Percentiles rank a stretch among this genome's conserved stretches.
These are phyloP conservation scores for Monodelphis domestica DNA, from an alignment of 2,797 vertebrate genomes.

Conservation along the genomic window DNA sequence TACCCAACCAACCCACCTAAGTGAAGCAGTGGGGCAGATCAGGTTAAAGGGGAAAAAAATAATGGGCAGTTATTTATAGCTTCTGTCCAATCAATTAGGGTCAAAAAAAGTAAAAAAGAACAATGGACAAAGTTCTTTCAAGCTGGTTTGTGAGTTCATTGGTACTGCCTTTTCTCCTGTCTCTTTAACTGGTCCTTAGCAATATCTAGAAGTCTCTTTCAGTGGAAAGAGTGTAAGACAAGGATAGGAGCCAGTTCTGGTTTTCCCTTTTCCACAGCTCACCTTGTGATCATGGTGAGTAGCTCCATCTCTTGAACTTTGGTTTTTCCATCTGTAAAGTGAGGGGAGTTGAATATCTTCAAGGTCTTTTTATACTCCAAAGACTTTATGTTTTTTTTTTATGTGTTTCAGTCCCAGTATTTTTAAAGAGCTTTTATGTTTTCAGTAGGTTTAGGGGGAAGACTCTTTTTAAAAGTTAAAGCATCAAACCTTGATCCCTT, in stretches of 20 bases:
- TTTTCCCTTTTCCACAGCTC: not conserved
- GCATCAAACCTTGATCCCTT: slow-evolving; percentile 45
- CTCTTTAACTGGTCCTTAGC: slow-evolving; percentile 49
- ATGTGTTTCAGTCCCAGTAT: not conserved
- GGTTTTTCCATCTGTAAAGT: not conserved
- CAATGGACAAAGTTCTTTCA: slow-evolving; percentile 6
- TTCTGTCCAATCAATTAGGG: not conserved
- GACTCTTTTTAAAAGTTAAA: slow-evolving; percentile 12
- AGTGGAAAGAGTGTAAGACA: not conserved
- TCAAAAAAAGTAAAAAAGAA: not conserved
- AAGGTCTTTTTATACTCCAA: not conserved
- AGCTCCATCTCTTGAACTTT: not conserved
- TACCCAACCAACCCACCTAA: not conserved
- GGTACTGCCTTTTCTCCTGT: slow-evolving; percentile 21
- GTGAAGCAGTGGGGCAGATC: not conserved
- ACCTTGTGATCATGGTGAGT: not conserved
- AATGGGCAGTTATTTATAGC: not conserved
- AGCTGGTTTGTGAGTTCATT: slow-evolving; percentile 5
- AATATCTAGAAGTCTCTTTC: not conserved
- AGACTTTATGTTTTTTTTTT: not conserved
- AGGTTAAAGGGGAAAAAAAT: not conserved
- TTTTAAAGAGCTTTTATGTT: not conserved
- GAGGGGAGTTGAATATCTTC: not conserved
- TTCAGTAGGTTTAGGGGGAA: not conserved
- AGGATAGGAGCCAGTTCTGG: not conserved